phyloP scores from a whole-genome alignment of 2,113 vertebrate genomes.

The Myotis yumanensis region DNA sequence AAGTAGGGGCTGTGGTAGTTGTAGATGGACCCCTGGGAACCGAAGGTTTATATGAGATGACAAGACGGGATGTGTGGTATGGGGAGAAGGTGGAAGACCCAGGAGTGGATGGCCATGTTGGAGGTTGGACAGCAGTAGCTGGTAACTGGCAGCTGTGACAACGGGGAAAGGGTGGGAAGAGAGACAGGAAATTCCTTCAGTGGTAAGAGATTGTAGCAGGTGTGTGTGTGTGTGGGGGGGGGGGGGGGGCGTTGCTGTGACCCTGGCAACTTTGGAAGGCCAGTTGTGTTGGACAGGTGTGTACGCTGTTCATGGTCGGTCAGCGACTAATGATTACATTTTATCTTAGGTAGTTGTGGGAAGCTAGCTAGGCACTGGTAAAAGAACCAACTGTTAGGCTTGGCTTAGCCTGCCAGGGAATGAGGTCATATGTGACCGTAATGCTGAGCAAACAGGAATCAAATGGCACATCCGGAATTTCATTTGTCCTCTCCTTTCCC shows the following conservation, averaged over 20 bases:
- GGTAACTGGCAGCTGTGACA: background rate
- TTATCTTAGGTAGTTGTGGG: background rate
- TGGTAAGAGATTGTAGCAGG: too few species aligned
- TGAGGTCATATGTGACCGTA: constrained; percentile 35
- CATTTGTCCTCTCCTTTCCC: background rate
- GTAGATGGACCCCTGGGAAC: background rate
- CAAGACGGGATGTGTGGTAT: background rate
- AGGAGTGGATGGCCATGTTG: background rate
- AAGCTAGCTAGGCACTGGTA: background rate
- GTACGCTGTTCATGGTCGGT: background rate
- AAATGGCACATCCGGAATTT: background rate
- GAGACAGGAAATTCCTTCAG: background rate
- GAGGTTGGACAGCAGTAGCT: background rate
- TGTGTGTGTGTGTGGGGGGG: too few species aligned
- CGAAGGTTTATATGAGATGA: background rate
- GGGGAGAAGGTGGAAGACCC: background rate
- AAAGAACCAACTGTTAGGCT: background rate
- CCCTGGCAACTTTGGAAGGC: background rate
- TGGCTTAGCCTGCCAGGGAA: background rate
- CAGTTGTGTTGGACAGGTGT: background rate
- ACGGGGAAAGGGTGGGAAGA: background rate
- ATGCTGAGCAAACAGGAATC: background rate
- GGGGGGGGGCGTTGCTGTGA: background rate
- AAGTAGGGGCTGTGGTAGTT: too few species aligned
- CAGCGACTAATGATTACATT: background rate